These are phyloP conservation scores for Porites cylindrica DNA, from an alignment of 92 coral and sea anemone species.

Conservation along the genomic window DNA sequence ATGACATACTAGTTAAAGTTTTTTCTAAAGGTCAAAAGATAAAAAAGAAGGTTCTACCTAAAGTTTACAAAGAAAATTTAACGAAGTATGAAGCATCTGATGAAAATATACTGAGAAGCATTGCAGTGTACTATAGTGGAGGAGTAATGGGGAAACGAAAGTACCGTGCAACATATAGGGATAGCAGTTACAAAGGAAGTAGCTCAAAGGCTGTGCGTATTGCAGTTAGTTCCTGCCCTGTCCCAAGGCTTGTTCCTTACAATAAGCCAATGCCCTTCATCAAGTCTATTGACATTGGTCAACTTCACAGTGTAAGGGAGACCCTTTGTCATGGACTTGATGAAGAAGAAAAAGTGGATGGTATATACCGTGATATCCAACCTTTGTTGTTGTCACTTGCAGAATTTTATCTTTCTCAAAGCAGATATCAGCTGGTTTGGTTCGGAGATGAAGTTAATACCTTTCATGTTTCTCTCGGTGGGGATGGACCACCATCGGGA, in stretches of 20 bases:
- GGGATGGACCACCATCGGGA: conserved; percentile 78
- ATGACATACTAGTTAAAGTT: conserved; percentile 23
- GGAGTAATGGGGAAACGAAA: conserved; percentile 74
- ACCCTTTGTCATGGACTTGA: conserved; percentile 48
- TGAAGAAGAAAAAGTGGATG: conserved; percentile 58
- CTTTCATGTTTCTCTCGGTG: conserved; percentile 69
- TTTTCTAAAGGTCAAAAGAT: conserved; percentile 49
- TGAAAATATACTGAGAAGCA: conserved; percentile 69
- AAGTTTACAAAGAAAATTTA: conserved; percentile 23
- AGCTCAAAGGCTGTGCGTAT: conserved; percentile 49
- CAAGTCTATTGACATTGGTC: conserved; percentile 63
- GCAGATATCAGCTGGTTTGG: conserved; percentile 46
- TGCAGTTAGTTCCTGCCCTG: conserved; percentile 37
- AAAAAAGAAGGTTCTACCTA: conserved; percentile 25
- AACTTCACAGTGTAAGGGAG: conserved; percentile 48
- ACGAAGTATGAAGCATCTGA: conserved; percentile 47
- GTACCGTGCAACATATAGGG: conserved; percentile 55
- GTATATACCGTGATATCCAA: conserved; percentile 51
- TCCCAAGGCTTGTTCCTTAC: conserved; percentile 66
- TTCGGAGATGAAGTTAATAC: conserved; percentile 48
- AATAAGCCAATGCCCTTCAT: conserved; percentile 57
- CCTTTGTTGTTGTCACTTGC: conserved; percentile 49
- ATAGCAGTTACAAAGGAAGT: conserved; percentile 34
- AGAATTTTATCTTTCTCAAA: conserved; percentile 47
- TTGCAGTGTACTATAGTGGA: conserved; percentile 67